Conservation (phyloP, 2,797 vertebrate species). For the Parotocinclus haroldoi region DNA sequence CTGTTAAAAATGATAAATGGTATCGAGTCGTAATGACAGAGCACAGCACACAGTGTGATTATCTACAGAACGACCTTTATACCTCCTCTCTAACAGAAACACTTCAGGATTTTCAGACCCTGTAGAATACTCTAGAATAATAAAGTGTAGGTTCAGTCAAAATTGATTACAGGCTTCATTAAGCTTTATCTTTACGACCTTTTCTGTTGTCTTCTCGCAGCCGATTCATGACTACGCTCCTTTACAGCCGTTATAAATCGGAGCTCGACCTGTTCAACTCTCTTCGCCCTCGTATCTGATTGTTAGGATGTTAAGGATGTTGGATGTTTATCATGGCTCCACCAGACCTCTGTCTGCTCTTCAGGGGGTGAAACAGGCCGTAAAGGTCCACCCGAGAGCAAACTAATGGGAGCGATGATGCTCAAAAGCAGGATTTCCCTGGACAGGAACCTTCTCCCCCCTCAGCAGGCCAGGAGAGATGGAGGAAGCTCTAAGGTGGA, state of each 20-base stretch:
- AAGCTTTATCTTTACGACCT: no score
- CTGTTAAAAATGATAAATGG: no score
- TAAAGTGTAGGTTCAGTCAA: no score
- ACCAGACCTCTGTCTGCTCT: conserved; percentile 20
- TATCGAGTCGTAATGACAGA: no score
- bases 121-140: no score
- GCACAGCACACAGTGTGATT: no score
- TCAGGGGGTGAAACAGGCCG: conserved; percentile 29
- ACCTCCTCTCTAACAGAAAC: no score
- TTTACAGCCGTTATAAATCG: conserved; percentile 3
- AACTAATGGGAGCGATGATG: conserved; percentile 35
- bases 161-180: no score
- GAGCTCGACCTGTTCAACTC: not conserved
- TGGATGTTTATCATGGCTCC: conserved; percentile 1
- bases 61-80: no score
- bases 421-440: conserved; percentile 76
- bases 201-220: no score
- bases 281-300: conserved; percentile 4
- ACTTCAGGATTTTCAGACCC: no score
- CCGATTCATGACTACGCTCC: no score
- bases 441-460: conserved; percentile 59
- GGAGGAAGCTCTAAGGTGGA: conserved; percentile 36
- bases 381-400: conserved; percentile 13
- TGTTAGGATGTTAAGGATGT: conserved; percentile 19
- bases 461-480: conserved; percentile 43